Base-by-base conservation (phyloP, 2,113 vertebrate genomes). In the Cyprinodon brontotheroides region DNA sequence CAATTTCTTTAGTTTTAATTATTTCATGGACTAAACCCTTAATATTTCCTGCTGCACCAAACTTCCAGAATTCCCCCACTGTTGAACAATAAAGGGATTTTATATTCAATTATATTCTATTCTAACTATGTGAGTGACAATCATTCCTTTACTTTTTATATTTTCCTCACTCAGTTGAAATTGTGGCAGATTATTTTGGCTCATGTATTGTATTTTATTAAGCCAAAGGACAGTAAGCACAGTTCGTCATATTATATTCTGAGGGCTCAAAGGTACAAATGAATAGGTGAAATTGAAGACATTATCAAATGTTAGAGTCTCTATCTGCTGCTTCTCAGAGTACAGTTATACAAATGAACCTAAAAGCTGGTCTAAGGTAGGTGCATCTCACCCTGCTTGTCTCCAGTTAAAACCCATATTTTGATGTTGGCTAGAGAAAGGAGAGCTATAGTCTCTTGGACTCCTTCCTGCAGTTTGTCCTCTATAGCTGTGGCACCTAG, bases 351-450 rank as follows among this genome's bases (percentile, higher is more conserved):
- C 50, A 57, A 57, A 57, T 57, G n/a, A n/a, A 57, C 17, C 20
- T 68, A 37, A 36, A 38, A 43, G 45, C 38, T n/a, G 50, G 29
- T 5, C 75, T 9, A 43, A 69, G 14, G 20, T 68, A 11, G 36
- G 4, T 40, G 14, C 1, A 29, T 78, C 89, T 91, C 87, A 98
- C 97, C 97, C 89, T 98, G 97, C 15, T 99, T 98, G 89, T 99
- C 97, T 79, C 97, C 97, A 0, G 97, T 98, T 22, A 99, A 92
- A 87, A 98, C 96, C 97, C 97, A 99, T 81, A 98, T 96, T 90
- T 98, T 98, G 86, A 98, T 98, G 89, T 98, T 98, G 81, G 97
- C 96, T 80, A 98, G 87, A 0, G 96, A 96, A 22, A 99, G 94
- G 61, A 98, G 86, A 39, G 96, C 96, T 0, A 99, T 97, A 71